phyloP scores from a whole-genome alignment of 2,113 vertebrate species.

The Poicephalus meyeri region DNA sequence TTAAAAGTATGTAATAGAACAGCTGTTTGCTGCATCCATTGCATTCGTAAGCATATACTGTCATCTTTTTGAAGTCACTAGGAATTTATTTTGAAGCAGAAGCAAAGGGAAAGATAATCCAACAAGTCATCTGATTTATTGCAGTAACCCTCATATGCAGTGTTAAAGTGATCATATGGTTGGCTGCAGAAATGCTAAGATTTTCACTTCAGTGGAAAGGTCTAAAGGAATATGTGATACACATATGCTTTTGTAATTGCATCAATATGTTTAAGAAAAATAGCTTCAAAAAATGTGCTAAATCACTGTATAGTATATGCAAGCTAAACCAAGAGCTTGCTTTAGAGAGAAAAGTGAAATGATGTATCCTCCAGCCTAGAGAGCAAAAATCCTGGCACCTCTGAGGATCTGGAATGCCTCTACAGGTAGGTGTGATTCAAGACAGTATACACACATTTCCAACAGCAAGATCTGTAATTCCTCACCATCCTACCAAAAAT shows the following conservation, averaged over 20 bases:
- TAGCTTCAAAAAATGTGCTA: slow-evolving; percentile 2
- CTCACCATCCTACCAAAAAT: slow-evolving; percentile 51
- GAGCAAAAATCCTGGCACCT: slow-evolving; percentile 37
- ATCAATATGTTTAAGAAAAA: slow-evolving; percentile 17
- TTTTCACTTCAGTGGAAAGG: slow-evolving; percentile 20
- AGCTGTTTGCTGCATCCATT: neutral
- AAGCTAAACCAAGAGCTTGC: slow-evolving; percentile 42
- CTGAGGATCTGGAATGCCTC: slow-evolving; percentile 49
- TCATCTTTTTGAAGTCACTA: neutral
- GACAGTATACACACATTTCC: slow-evolving; percentile 51
- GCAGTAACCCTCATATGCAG: neutral
- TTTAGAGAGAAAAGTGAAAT: slow-evolving; percentile 48
- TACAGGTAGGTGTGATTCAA: slow-evolving; percentile 55
- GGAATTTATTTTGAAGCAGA: slow-evolving; percentile 24
- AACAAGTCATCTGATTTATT: slow-evolving; percentile 24
- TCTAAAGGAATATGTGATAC: slow-evolving; percentile 35
- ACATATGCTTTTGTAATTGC: slow-evolving; percentile 59
- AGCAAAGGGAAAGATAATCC: neutral
- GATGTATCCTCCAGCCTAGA: neutral
- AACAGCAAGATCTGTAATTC: slow-evolving; percentile 62
- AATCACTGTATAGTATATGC: neutral
- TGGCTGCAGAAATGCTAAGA: slow-evolving; percentile 27
- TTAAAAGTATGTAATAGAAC: neutral
- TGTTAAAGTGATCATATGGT: slow-evolving; percentile 2
- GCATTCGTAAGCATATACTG: neutral